Conservation (phyloP, 1,140 invertebrate species). For the Drosophila prosaltans region DNA sequence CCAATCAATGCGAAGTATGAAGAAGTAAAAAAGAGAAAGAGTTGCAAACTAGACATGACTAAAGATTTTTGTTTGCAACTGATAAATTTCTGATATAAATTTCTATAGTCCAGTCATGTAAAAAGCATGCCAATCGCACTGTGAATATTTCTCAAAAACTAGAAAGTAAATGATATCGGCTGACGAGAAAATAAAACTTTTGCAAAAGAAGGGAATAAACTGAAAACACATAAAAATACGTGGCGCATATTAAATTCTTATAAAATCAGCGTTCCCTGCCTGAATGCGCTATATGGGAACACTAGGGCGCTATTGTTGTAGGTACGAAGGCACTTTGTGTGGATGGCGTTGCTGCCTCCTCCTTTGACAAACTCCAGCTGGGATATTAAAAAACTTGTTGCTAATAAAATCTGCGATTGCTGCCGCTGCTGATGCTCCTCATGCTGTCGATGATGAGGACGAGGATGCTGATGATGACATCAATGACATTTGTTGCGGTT, state of each 20-base stretch:
- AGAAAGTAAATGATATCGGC: constrained; percentile 51
- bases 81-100: too few relatives aligned
- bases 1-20: too few relatives aligned
- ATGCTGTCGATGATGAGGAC: constrained; percentile 24
- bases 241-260: constrained; percentile 80
- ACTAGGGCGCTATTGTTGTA: constrained; percentile 68
- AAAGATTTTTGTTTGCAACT: too few relatives aligned
- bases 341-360: constrained; percentile 26
- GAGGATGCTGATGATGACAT: constrained; percentile 64
- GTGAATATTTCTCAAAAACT: not conserved
- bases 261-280: constrained; percentile 57
- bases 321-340: constrained; percentile 53
- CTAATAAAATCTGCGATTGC: constrained; percentile 70
- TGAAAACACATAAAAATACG: constrained; percentile 66
- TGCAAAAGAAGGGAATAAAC: constrained; percentile 40
- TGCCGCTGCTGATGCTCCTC: constrained; percentile 42
- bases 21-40: too few relatives aligned
- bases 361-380: constrained; percentile 50
- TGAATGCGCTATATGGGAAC: constrained; percentile 50
- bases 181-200: constrained; percentile 28
- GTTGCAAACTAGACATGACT: too few relatives aligned
- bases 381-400: constrained; percentile 80
- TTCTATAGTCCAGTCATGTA: too few relatives aligned
- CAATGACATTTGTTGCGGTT: constrained; percentile 81
- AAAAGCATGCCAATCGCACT: not conserved